Conservation (phyloP, 1,140 invertebrate genomes). For the Bombus picipes region DNA sequence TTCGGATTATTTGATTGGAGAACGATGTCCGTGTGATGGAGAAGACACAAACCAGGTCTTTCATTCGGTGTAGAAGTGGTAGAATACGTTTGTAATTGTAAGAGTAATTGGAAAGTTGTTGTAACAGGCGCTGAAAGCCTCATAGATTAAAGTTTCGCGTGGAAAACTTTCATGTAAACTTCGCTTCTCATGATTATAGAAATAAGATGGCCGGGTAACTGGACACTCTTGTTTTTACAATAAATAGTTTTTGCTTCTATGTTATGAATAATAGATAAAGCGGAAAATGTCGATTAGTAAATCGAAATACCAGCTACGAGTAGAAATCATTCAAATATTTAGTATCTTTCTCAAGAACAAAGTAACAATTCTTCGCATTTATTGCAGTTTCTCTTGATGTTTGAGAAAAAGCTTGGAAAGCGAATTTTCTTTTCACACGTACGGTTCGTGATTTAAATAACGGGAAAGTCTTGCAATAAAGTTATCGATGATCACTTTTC, state of each 20-base stretch:
- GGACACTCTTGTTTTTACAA: too few species aligned
- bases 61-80: not conserved
- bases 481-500: not conserved
- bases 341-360: not conserved
- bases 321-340: not conserved
- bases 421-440: not conserved
- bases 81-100: not conserved
- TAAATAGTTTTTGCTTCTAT: too few species aligned
- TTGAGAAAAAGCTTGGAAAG: not conserved
- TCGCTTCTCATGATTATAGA: not conserved
- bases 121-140: not conserved
- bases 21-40: not conserved
- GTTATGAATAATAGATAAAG: not conserved
- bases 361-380: not conserved
- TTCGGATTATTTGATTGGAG: not conserved
- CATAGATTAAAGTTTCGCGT: not conserved
- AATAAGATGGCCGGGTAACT: not conserved
- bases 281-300: not conserved
- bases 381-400: too few species aligned
- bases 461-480: not conserved
- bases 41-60: not conserved
- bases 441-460: slow-evolving; percentile 2
- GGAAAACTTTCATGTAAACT: not conserved
- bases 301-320: not conserved
- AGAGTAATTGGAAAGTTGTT: not conserved